phyloP scores from a whole-genome alignment of 1,140 invertebrate genomes.

The Psix sp. region DNA sequence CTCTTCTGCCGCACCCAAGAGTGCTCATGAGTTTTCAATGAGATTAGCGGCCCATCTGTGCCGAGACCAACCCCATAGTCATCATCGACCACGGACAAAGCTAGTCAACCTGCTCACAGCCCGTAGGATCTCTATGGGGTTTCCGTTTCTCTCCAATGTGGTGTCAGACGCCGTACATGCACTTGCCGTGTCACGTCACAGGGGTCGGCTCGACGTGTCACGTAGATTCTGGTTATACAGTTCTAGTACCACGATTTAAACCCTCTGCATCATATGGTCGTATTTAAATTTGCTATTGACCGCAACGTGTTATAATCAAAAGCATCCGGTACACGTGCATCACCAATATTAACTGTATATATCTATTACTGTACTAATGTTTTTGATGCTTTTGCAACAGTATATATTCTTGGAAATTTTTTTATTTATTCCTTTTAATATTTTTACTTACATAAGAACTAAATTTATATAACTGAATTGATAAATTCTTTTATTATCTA shows the following conservation, averaged over 20 bases:
- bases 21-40: conserved; percentile 78
- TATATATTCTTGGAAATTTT: no score
- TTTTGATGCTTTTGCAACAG: conserved; percentile 31
- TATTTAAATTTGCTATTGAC: conserved; percentile 69
- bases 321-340: conserved; percentile 49
- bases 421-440: no score
- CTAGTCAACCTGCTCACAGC: conserved; percentile 74
- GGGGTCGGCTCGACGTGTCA: conserved; percentile 32
- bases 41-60: conserved; percentile 78
- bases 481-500: no score
- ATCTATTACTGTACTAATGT: conserved; percentile 23
- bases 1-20: conserved; percentile 63
- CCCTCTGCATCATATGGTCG: conserved; percentile 70
- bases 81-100: conserved; percentile 73
- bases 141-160: conserved; percentile 55
- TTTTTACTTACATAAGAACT: no score
- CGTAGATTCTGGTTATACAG: conserved; percentile 44
- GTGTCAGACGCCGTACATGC: conserved; percentile 65
- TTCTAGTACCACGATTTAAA: conserved; percentile 62
- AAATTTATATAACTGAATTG: no score
- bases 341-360: conserved; percentile 40
- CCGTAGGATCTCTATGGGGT: conserved; percentile 65
- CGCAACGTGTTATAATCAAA: conserved; percentile 64
- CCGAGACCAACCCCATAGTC: conserved; percentile 72
- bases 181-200: conserved; percentile 66